phyloP scores from a whole-genome alignment of 2,888 invertebrate genomes.

The Mantis religiosa region DNA sequence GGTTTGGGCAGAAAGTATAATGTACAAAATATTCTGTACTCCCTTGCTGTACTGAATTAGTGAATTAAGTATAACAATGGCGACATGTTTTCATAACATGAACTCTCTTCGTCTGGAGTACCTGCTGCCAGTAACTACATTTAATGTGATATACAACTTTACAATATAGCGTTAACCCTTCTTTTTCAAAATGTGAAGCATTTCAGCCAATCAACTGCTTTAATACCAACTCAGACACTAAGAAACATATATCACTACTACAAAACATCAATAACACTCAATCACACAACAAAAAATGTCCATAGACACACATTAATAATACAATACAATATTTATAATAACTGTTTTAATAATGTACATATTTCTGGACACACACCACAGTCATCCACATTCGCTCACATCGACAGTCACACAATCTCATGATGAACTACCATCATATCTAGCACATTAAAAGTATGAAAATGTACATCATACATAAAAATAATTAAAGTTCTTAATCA shows the following conservation, averaged over 20 bases:
- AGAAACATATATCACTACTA: neutral
- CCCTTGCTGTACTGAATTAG: neutral
- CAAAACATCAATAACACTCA: neutral
- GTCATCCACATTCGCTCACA: neutral
- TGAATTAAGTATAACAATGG: neutral
- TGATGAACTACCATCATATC: slow-evolving; percentile 19
- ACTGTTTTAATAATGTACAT: neutral
- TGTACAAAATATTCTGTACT: neutral
- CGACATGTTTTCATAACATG: neutral
- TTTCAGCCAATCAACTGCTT: slow-evolving; percentile 22
- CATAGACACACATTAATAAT: slow-evolving; percentile 5
- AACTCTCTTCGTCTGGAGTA: neutral
- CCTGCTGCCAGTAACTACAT: neutral
- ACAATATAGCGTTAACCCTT: neutral
- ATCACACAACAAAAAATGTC: neutral
- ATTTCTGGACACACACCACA: neutral
- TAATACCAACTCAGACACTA: slow-evolving; percentile 15
- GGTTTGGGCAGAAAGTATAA: neutral
- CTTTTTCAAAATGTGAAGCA: slow-evolving; percentile 29
- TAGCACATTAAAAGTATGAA: slow-evolving; percentile 19
- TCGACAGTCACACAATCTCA: neutral
- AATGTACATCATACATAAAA: slow-evolving; percentile 12
- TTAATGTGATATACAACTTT: neutral
- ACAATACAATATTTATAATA: neutral
- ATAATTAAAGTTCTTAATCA: slow-evolving; percentile 6